Percentiles rank a stretch among this genome's conserved stretches.
phyloP scores from a whole-genome alignment of 2,797 vertebrate genomes.

The Enteromius fasciolatus region DNA sequence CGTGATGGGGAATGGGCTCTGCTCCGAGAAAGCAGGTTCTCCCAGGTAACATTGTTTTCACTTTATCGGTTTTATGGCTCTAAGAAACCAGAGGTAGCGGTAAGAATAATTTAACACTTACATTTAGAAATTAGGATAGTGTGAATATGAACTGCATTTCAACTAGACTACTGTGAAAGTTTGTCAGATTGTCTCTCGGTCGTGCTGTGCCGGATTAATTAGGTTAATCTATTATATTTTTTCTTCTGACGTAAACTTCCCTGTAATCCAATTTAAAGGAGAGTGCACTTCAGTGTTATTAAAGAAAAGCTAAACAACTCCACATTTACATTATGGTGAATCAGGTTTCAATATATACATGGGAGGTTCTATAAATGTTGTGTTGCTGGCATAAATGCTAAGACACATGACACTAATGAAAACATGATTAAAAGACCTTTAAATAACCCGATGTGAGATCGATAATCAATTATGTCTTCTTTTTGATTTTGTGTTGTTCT shows the following conservation, averaged over 20 bases:
- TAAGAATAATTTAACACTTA: not conserved
- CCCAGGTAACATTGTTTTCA: constrained; percentile 63
- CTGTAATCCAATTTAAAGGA: constrained; percentile 70
- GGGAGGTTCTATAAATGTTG: too few species aligned
- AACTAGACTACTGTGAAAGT: not conserved
- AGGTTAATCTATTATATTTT: constrained; percentile 37
- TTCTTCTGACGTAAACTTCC: constrained; percentile 48
- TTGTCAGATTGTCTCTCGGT: not conserved
- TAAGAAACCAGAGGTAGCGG: not conserved
- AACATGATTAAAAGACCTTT: too few species aligned
- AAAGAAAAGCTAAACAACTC: not conserved
- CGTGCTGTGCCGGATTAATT: not conserved
- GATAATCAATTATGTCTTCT: too few species aligned
- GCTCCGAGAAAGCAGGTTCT: constrained; percentile 67
- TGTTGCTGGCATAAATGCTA: too few species aligned
- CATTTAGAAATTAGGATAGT: not conserved
- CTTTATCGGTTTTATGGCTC: not conserved
- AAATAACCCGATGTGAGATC: too few species aligned
- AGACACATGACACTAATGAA: too few species aligned
- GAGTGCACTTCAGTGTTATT: constrained; percentile 32
- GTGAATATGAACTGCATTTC: not conserved
- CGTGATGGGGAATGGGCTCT: constrained; percentile 71
- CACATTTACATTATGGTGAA: not conserved
- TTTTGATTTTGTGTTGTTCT: too few species aligned
- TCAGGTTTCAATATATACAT: too few species aligned